Base-by-base conservation (phyloP, 2,797 vertebrate genomes). In the Catostomus latipinnis region DNA sequence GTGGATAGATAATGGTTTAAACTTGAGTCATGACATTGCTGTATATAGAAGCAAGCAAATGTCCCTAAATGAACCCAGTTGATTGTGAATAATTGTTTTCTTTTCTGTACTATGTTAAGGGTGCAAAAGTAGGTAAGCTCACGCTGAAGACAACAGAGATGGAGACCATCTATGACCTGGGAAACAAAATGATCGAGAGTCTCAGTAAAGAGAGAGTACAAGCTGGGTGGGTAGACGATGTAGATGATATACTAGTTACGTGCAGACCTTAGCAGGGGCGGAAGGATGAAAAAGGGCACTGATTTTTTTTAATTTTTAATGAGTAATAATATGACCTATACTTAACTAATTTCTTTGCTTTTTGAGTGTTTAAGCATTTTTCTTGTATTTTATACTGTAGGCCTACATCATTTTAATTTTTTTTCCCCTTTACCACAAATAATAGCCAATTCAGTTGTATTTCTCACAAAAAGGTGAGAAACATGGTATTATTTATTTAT, bases 171-270 rank as follows among this genome's bases (percentile, higher is more conserved):
- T 98, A 98, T 0, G 97, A 98, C 69, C 84, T 98, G 86, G 97
- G 97, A 45, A 97, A 95, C 48, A 98, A 98, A 88, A 98, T 98
- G 97, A 98, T 98, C 0, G 97, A 98, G 87, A 97, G 96, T 0
- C 92, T 98, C 71, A 96, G 95, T 79, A 98, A 98, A 88, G 97
- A 98, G 87, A 97, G 97, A 71, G 95, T 98, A 74, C 97, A 98
- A 88, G 97, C 97, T 0, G 97, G 97, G 97, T 98, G 82, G 94
- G 95, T 88, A 48, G 0, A 45, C 74, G 22, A 54, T 18, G 71
- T 62, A 71, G 34, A 14, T 18, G 3, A 57, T 6, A 67, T 67
- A 4, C 22, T 22, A 22, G 22, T 22, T 22, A 22, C 22, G 2
- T 22, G 22, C 22, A 22, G 22, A 22, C 22, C 22, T 22, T 22